Conservation (phyloP, 2,888 invertebrate species). For the Morinoia aosen region DNA sequence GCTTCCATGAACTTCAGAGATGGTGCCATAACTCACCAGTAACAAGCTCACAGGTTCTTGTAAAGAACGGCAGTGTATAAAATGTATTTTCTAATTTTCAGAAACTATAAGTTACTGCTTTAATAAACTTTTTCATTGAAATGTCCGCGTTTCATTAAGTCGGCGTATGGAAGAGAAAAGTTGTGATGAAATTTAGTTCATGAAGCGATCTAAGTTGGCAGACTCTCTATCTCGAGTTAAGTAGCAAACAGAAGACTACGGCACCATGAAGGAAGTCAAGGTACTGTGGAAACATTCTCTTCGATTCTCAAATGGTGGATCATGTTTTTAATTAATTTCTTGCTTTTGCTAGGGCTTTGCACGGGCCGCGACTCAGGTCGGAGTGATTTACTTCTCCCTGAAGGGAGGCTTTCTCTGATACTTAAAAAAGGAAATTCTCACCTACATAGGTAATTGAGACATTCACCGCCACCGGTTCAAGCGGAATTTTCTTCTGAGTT, state of each 20-base stretch:
- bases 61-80: neutral
- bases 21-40: neutral
- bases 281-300: neutral
- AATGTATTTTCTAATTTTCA: neutral
- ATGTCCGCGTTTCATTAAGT: neutral
- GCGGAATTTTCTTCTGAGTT: too few species aligned
- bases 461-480: too few species aligned
- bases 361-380: too few species aligned
- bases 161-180: neutral
- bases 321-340: neutral
- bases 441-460: too few species aligned
- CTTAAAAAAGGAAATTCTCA: too few species aligned
- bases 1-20: neutral
- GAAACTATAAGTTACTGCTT: neutral
- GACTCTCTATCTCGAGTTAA: conserved; percentile 19
- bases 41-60: neutral
- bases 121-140: neutral
- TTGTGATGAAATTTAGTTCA: conserved; percentile 3
- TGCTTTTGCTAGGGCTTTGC: too few species aligned
- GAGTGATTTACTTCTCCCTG: too few species aligned
- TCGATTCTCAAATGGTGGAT: neutral
- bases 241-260: neutral
- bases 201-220: neutral
- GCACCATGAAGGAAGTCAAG: conserved; percentile 30
- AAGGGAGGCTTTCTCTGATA: too few species aligned